phyloP scores from a whole-genome alignment of 2,113 vertebrate genomes.

The Pagrus major region DNA sequence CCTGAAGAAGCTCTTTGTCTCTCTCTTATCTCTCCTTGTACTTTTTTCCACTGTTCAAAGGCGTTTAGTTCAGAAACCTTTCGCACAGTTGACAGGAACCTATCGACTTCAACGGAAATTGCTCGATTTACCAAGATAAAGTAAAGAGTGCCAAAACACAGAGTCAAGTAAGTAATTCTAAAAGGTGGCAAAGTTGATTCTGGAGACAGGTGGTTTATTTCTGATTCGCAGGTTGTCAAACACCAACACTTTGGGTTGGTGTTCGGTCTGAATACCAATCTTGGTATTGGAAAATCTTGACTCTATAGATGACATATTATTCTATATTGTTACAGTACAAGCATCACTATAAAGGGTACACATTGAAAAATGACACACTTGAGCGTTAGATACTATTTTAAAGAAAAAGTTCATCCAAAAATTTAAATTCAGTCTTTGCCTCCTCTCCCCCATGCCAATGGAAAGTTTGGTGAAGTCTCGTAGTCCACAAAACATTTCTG shows the following conservation, averaged over 20 bases:
- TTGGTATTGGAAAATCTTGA: no score
- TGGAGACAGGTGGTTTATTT: no score
- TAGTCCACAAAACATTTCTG: no score
- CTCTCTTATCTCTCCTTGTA: not conserved
- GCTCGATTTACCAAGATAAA: not conserved
- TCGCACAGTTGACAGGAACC: not conserved
- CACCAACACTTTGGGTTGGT: no score
- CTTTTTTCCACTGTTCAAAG: not conserved
- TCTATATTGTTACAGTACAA: no score
- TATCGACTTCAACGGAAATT: not conserved
- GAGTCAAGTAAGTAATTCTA: not conserved
- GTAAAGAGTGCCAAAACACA: not conserved
- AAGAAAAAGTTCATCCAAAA: no score
- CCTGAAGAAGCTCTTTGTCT: not conserved
- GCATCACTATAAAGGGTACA: not conserved
- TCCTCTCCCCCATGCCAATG: no score
- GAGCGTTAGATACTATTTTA: not conserved
- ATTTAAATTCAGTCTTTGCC: no score
- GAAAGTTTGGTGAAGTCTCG: no score
- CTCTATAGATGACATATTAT: not conserved
- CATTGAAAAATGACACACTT: not conserved
- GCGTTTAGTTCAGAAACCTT: constrained; percentile 1
- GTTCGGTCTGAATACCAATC: no score
- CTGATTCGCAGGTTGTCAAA: no score
- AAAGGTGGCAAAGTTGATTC: no score